Conservation (phyloP, 2,113 vertebrate species). For the Pomatostomus ruficeps region DNA sequence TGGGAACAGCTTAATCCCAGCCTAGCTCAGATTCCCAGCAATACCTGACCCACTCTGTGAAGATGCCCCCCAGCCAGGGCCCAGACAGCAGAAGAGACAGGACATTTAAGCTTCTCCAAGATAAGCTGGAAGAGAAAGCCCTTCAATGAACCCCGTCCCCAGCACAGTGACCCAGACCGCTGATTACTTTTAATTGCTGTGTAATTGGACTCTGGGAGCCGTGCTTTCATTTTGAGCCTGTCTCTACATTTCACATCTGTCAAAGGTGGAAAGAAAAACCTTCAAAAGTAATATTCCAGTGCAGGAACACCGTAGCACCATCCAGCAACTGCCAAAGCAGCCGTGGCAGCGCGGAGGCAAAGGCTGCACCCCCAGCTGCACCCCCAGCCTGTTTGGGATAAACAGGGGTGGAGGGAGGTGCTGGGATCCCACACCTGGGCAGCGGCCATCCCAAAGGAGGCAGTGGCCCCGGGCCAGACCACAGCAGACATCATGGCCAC, state of each 20-base stretch:
- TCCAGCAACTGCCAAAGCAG: background rate
- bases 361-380: background rate
- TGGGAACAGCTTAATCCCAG: background rate
- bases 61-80: background rate
- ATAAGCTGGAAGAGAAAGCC: background rate
- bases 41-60: background rate
- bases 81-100: background rate
- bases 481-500: background rate
- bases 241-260: background rate
- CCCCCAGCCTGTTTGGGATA: background rate
- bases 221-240: background rate
- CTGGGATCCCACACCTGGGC: background rate
- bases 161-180: background rate
- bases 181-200: background rate
- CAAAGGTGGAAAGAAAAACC: background rate
- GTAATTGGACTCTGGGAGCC: background rate
- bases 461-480: background rate
- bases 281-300: background rate
- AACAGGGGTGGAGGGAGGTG: background rate
- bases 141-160: background rate
- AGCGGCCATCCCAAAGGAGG: background rate
- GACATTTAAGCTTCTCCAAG: background rate
- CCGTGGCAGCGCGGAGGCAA: fast-evolving
- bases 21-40: background rate
- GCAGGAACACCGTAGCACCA: background rate